Percentiles rank a stretch among this genome's conserved stretches.
These are phyloP conservation scores for Tetramorium bicarinatum DNA, from an alignment of 2,888 invertebrate species.

Conservation along the genomic window DNA sequence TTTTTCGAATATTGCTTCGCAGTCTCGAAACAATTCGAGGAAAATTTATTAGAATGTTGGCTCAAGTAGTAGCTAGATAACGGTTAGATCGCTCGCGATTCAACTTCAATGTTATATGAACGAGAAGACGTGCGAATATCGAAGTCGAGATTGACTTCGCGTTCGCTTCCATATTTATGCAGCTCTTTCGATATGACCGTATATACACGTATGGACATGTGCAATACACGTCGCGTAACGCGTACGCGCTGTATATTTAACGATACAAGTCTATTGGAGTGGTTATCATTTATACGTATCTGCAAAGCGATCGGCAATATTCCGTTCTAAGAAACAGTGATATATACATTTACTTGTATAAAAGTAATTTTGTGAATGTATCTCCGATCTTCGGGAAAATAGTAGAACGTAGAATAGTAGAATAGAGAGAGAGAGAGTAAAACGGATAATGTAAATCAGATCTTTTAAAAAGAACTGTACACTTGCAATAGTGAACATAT, in stretches of 20 bases:
- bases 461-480: neutral
- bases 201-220: constrained; percentile 24
- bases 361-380: constrained; percentile 25
- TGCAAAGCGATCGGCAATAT: constrained; percentile 27
- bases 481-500: neutral
- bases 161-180: constrained; percentile 45
- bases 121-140: constrained; percentile 44
- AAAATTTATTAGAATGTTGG: neutral
- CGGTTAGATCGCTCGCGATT: neutral
- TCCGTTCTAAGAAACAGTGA: constrained; percentile 1
- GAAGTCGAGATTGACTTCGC: constrained; percentile 44
- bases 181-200: neutral
- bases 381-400: neutral
- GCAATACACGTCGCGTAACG: constrained; percentile 7
- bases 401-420: too few species aligned
- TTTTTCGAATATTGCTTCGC: neutral
- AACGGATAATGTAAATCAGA: neutral
- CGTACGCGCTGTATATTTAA: constrained; percentile 44
- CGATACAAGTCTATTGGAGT: constrained; percentile 33
- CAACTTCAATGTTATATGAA: constrained; percentile 21
- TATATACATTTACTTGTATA: neutral
- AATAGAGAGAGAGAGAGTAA: too few species aligned
- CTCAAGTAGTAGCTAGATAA: constrained; percentile 1
- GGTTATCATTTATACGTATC: constrained; percentile 4
- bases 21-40: neutral